Base-by-base conservation (phyloP, 1,140 invertebrate species). In the Leptinotarsa undecemlineata region DNA sequence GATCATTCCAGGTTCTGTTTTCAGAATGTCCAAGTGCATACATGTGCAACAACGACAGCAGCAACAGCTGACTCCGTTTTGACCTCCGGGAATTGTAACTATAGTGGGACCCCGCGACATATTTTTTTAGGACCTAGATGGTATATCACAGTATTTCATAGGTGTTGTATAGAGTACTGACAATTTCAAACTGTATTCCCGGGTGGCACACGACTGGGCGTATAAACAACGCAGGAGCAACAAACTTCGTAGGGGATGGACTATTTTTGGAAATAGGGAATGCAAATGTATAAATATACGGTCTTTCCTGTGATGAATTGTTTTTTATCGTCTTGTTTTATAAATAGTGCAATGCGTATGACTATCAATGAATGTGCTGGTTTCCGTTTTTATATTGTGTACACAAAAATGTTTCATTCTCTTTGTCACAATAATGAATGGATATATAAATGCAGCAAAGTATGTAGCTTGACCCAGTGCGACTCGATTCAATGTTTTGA, bases 31-130 rank as follows among this genome's bases (percentile, higher is more conserved):
- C 20, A 94, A 86, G 81, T 95, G 91, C 72, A 95, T 83, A 81
- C 93, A 95, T n/a, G 91, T 91, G 80, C 91, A 95, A 80, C 93
- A 91, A 62, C 88, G 87, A 77, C 91, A 93, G 78, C 90, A 94
- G 74, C 92, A 92, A 81, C 92, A 91, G 74, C 88, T 87, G 17
- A 92, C 87, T 57, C 91, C 91, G 26, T 76, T 62, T 57, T 74
- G 72, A 3, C 20, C 68, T 8, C 69, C 67, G 14, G 76, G 76
- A 33, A 82, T 76, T 47, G 71, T 77, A 20, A 82, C 72, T 47
- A 82, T 68, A 15, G 79, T 79, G 2, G 80, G 81, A 47, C 76
- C 77, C 72, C 78, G 71, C 13, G 13, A 21, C 26, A 70, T 70
- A 42, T 42, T 48, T 70, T 70, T 68, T 57, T 57, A 57, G 51